These are phyloP conservation scores for Tetramorium bicarinatum DNA, from an alignment of 2,888 invertebrate species.

Conservation along the genomic window DNA sequence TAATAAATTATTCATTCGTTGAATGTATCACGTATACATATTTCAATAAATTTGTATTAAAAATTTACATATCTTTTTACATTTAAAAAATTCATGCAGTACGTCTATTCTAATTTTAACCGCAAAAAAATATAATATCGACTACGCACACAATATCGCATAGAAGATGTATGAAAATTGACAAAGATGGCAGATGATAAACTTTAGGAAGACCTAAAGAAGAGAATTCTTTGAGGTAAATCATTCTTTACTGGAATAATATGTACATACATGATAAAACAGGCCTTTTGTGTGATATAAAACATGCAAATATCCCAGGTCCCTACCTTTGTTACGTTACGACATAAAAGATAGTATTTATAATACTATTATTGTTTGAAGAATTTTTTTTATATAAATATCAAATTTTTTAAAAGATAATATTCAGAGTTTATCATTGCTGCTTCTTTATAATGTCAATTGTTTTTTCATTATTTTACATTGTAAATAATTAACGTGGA, in stretches of 20 bases:
- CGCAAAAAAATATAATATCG: neutral
- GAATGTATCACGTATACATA: neutral
- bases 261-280: neutral
- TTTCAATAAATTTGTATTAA: neutral
- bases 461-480: neutral
- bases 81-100: slow-evolving; percentile 1
- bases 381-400: slow-evolving; percentile 1
- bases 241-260: slow-evolving; percentile 12
- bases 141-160: neutral
- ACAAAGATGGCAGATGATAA: neutral
- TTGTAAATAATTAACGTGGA: neutral
- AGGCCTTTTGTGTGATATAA: neutral
- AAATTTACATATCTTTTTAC: neutral
- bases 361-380: neutral
- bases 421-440: neutral
- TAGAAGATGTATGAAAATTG: neutral
- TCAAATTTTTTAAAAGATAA: neutral
- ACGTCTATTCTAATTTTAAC: slow-evolving; percentile 26
- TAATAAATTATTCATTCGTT: neutral
- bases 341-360: neutral
- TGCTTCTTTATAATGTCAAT: neutral
- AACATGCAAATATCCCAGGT: neutral
- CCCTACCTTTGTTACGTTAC: neutral
- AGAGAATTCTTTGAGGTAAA: neutral
- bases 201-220: neutral